phyloP scores from a whole-genome alignment of 2,113 vertebrate species.

The Pardalotus punctatus region DNA sequence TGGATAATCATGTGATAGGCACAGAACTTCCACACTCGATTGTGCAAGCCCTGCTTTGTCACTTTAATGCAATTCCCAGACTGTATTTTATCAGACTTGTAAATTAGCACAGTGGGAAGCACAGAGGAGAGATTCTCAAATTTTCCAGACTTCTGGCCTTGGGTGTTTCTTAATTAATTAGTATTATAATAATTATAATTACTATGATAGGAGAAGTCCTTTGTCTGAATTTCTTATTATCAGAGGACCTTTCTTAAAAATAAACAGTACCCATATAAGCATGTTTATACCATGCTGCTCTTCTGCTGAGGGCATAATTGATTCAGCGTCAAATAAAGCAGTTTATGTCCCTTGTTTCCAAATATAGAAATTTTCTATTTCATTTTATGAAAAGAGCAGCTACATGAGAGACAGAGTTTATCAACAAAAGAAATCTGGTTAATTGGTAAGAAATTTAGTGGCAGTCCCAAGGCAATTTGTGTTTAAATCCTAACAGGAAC shows the following conservation, averaged over 20 bases:
- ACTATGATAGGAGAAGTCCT: neutral
- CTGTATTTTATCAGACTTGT: neutral
- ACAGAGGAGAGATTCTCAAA: neutral
- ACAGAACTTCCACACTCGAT: neutral
- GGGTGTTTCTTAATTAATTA: neutral
- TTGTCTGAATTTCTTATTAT: neutral
- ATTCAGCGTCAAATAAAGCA: neutral
- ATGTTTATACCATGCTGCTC: neutral
- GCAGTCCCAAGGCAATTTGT: neutral
- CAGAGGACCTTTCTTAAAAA: neutral
- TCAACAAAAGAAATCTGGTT: neutral
- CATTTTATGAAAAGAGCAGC: neutral
- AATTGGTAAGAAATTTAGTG: neutral
- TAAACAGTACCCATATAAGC: neutral
- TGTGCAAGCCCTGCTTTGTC: neutral
- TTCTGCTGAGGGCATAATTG: neutral
- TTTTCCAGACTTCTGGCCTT: neutral
- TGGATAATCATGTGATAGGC: neutral
- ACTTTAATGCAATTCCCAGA: neutral
- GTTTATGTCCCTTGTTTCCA: neutral
- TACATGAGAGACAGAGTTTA: neutral
- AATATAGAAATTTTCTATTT: neutral
- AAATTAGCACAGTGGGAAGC: neutral
- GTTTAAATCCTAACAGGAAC: neutral
- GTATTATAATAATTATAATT: neutral